Base-by-base conservation (phyloP, 2,888 invertebrate genomes). In the Anthophora plumipes region DNA sequence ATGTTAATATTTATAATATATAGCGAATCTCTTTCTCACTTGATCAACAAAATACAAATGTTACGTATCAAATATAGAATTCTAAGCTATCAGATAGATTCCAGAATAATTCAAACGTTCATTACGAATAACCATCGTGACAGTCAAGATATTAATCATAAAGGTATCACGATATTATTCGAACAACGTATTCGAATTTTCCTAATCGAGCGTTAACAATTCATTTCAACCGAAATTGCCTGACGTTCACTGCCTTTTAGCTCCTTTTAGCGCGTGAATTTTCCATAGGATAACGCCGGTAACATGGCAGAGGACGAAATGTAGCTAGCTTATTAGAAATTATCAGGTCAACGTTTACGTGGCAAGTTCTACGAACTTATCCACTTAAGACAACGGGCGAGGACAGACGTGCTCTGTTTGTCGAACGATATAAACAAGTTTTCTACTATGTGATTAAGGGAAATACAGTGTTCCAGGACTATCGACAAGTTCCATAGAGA, bases 211-310 rank as follows among this genome's bases (percentile, higher is more conserved):
- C 31, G 54, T 72, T 41, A 72, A 72, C 67, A 43, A 54, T 72
- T 72, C 22, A 52, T 37, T 25, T 37, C 43, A 1, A 31, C 71
- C 22, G n/a, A n/a, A 46, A 54, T 66, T 66, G 54, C 52, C 43
- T n/a, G 41, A 43, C 67, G 54, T 22, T 37, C 43, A 37, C 11
- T 20, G 41, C 43, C 46, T 46, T 66, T 52, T 43, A 9, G 17
- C 46, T 69, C 59, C 74, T 70, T 60, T 60, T 70, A 60, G 50
- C 74, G 71, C 43, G 43, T 74, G 17, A 70, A 74, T 74, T 68
- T 67, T 67, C 60, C 54, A 60, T 55, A 41, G 11, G 7, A 20
- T 12, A 46, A 14, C 22, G 6, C 31, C 48, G 22, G 43, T 37
- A 20, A 2, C 48, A 52, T 39, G 12, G 8, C n/a, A 41, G 25